Percentiles rank a stretch among this genome's conserved stretches.
Conservation (phyloP, 2,888 invertebrate species). For the Dione juno region DNA sequence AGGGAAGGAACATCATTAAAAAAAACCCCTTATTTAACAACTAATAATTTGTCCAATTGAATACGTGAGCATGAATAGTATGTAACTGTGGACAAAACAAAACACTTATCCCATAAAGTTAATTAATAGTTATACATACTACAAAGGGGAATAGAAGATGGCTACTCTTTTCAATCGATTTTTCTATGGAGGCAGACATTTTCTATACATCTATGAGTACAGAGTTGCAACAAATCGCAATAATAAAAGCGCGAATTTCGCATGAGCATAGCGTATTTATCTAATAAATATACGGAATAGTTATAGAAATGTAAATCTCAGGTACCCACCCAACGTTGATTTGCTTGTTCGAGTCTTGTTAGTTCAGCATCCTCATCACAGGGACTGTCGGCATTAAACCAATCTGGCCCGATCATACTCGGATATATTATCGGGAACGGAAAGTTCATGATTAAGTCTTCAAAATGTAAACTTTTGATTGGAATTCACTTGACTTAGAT, state of each 20-base stretch:
- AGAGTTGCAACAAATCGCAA: constrained; percentile 11
- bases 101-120: constrained; percentile 7
- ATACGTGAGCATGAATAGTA: neutral
- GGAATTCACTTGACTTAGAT: neutral
- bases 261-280: neutral
- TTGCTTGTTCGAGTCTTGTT: constrained; percentile 40
- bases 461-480: neutral
- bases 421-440: constrained; percentile 42
- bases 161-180: constrained; percentile 8
- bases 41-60: neutral
- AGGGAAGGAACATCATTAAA: neutral
- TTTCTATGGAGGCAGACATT: constrained; percentile 1
- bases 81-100: neutral
- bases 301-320: neutral
- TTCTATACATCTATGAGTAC: neutral
- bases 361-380: constrained; percentile 44
- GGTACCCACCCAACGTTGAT: constrained; percentile 41
- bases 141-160: constrained; percentile 1
- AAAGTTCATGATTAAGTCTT: constrained; percentile 38
- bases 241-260: neutral
- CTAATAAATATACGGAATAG: neutral
- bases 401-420: constrained; percentile 38
- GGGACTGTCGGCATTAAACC: constrained; percentile 41
- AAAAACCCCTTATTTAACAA: neutral
- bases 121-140: neutral